Conservation (phyloP, 2,888 invertebrate species). For the Polyploca ridens region DNA sequence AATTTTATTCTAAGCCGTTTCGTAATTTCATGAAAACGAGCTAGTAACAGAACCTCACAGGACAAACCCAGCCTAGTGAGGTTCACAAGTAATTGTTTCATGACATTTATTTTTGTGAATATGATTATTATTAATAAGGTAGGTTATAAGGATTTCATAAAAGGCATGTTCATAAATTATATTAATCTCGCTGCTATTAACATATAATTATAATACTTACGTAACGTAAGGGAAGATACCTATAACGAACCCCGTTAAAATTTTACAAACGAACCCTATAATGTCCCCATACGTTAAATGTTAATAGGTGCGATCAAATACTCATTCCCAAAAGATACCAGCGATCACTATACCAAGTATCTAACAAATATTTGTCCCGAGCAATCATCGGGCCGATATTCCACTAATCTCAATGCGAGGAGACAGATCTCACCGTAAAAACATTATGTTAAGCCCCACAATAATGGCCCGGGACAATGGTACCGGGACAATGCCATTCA, state of each 20-base stretch:
- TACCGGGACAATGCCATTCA: constrained; percentile 65
- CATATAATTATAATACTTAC: neutral
- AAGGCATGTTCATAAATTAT: too few relatives aligned
- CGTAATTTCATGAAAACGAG: too few relatives aligned
- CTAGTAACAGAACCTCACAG: too few relatives aligned
- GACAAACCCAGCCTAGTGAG: too few relatives aligned
- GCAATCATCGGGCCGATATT: constrained; percentile 65
- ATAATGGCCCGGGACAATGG: constrained; percentile 61
- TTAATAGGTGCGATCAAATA: constrained; percentile 59
- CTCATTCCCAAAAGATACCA: constrained; percentile 50
- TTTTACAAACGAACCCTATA: neutral
- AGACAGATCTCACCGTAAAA: constrained; percentile 61
- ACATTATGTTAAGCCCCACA: constrained; percentile 60
- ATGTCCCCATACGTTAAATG: neutral
- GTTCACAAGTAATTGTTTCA: too few relatives aligned
- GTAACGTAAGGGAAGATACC: too few relatives aligned
- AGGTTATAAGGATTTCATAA: too few relatives aligned
- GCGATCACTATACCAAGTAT: constrained; percentile 15
- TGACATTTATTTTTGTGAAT: too few relatives aligned
- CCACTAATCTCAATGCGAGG: constrained; percentile 64
- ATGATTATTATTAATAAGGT: too few relatives aligned
- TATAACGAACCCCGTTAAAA: neutral
- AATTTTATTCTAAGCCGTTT: too few relatives aligned
- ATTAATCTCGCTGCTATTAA: neutral
- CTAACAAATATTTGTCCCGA: constrained; percentile 75